Evolutionary conservation across 1,140 invertebrate genomes (phyloP).

Genomic region (Brachionus asplanchnoidis): DNA sequence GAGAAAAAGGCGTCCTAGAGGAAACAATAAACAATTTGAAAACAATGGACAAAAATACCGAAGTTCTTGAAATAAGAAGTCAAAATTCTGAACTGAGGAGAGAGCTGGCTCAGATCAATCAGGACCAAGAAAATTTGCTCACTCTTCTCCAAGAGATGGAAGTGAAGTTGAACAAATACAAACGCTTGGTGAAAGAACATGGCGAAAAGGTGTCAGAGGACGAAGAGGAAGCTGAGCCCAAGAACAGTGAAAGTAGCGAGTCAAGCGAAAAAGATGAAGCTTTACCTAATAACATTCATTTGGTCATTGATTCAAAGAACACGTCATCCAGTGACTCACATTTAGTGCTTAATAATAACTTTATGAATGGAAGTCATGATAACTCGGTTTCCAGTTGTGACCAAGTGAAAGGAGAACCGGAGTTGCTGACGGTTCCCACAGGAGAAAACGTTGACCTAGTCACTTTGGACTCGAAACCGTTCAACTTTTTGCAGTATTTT

Average conservation of each 20-base stretch:
- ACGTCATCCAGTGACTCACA: slow-evolving; percentile 6
- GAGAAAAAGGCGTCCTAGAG: slow-evolving; percentile 27
- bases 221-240: neutral
- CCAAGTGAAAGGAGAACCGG: no score
- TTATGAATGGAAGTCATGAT: neutral
- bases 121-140: slow-evolving; percentile 83
- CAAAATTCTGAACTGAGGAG: slow-evolving; percentile 50
- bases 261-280: neutral
- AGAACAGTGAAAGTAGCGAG: neutral
- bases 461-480: neutral
- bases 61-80: slow-evolving; percentile 43
- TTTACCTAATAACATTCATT: neutral
- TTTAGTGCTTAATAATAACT: neutral
- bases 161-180: slow-evolving; percentile 67
- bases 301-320: neutral
- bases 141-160: slow-evolving; percentile 79
- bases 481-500: slow-evolving; percentile 25
- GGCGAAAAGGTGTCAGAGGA: slow-evolving; percentile 63
- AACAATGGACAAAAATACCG: neutral
- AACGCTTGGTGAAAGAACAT: slow-evolving; percentile 65
- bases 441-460: neutral
- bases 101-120: slow-evolving; percentile 69
- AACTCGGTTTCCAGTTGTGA: neutral
- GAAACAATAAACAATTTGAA: slow-evolving; percentile 30
- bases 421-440: neutral